Base-by-base conservation (phyloP, 2,797 vertebrate genomes). In the Prionace glauca region DNA sequence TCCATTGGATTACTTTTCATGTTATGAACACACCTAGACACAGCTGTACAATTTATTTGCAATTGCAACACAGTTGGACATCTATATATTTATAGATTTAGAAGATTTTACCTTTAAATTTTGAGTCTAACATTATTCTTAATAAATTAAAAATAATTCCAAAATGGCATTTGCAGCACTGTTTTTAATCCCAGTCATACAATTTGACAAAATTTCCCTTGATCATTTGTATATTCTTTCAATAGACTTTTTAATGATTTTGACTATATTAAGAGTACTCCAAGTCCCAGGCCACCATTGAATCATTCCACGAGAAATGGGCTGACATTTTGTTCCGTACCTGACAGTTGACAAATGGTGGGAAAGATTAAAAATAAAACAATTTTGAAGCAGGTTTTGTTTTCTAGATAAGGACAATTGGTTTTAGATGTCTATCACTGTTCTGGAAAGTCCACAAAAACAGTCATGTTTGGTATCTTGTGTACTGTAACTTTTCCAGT, bases 301-400 rank as follows among this genome's bases (percentile, higher is more conserved):
- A 67, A 92, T 92, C 20, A 69, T 92, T 41, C 62, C 36, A 67
- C 11, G 24, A n/a, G 65, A 41, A 20, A 69, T 69, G n/a, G 90
- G 9, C 67, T 20, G 62, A n/a, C n/a, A 92, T 92, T 67, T 92
- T 92, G 90, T 92, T 92, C 90, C 90, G 69, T 69, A 69, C 2
- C 41, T 26, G 62, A 67, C 90, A 92, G 62, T 92, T 92, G 90
- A 92, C 18, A 92, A 92, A 92, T 92, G 90, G 90, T 92, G 90
- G 65, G 90, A 92, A 92, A 65, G 67, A 92, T 92, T 69, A 10
- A 67, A 67, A 92, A 69, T 65, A 90, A 36, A 92, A 92, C 62
- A 69, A 92, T 41, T 92, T 9, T 92, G 11, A 41, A 92, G 65
- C 62, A 69, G 90, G 90, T 92, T 41, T 92, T 92, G 90, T 92